These are phyloP conservation scores for Agrochola litura DNA, from an alignment of 2,888 invertebrate genomes.

Conservation along the genomic window DNA sequence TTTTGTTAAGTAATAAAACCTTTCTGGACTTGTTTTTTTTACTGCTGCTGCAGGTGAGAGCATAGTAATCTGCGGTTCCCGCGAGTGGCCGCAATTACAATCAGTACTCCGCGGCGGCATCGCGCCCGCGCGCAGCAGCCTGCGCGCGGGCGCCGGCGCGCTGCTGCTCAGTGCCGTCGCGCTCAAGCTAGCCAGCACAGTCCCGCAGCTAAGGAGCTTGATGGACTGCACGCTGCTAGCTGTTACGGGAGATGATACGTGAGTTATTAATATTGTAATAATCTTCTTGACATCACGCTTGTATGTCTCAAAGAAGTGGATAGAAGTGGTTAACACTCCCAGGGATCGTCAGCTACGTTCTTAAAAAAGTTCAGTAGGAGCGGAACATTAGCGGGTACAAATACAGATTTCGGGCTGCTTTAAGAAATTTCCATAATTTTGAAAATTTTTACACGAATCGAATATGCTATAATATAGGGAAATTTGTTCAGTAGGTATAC, in stretches of 20 bases:
- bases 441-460: background rate
- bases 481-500: background rate
- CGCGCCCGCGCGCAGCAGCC: slow-evolving; percentile 88
- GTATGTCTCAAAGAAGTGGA: no score
- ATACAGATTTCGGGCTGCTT: background rate
- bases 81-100: slow-evolving; percentile 78
- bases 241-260: slow-evolving; percentile 57
- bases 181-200: slow-evolving; percentile 91
- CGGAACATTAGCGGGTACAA: background rate
- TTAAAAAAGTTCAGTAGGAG: background rate
- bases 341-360: background rate
- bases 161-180: slow-evolving; percentile 93
- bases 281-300: background rate
- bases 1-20: background rate
- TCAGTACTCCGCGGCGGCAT: slow-evolving; percentile 73
- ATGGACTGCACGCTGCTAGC: slow-evolving; percentile 91
- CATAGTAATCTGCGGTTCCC: slow-evolving; percentile 93
- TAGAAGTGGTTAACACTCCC: background rate
- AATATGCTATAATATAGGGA: background rate
- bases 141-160: slow-evolving; percentile 79
- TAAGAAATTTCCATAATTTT: background rate
- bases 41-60: slow-evolving; percentile 92
- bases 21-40: no score
- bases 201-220: slow-evolving; percentile 88
- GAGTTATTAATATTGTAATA: slow-evolving; percentile 1